Evolutionary conservation across 2,113 vertebrate genomes (phyloP).

Genomic region (Cathartes aura): DNA sequence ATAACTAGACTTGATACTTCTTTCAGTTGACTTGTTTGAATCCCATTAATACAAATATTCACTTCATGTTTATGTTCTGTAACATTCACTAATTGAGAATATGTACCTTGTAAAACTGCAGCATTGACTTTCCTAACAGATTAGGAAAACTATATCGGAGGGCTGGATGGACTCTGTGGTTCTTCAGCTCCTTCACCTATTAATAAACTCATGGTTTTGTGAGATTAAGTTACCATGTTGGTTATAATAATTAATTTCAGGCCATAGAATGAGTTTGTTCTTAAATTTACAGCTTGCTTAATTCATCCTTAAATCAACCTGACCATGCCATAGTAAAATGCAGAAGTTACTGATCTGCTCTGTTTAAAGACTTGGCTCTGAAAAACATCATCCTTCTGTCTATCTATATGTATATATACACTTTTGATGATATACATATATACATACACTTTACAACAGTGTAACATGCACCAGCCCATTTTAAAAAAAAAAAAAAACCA

Average conservation of each 20-base stretch:
- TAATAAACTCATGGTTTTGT: slow-evolving; percentile 72
- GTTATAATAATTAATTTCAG: slow-evolving; percentile 75
- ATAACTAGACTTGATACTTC: slow-evolving; percentile 34
- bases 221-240: slow-evolving; percentile 75
- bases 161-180: slow-evolving; percentile 48
- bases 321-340: background rate
- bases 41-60: slow-evolving; percentile 65
- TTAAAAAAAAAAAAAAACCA: no score
- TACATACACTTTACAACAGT: background rate
- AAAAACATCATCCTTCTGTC: background rate
- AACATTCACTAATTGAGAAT: slow-evolving; percentile 63
- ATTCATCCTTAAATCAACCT: slow-evolving; percentile 50
- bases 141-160: slow-evolving; percentile 59
- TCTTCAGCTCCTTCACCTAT: slow-evolving; percentile 63
- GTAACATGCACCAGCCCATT: background rate
- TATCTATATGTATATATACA: background rate
- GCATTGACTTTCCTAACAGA: slow-evolving; percentile 59
- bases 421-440: background rate
- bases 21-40: slow-evolving; percentile 65
- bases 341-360: background rate
- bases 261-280: slow-evolving; percentile 52
- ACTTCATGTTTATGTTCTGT: slow-evolving; percentile 69
- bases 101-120: slow-evolving; percentile 69
- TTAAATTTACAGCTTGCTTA: slow-evolving; percentile 58
- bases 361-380: background rate